Conservation (phyloP, 2,797 vertebrate species). For the Acanthornis magna region DNA sequence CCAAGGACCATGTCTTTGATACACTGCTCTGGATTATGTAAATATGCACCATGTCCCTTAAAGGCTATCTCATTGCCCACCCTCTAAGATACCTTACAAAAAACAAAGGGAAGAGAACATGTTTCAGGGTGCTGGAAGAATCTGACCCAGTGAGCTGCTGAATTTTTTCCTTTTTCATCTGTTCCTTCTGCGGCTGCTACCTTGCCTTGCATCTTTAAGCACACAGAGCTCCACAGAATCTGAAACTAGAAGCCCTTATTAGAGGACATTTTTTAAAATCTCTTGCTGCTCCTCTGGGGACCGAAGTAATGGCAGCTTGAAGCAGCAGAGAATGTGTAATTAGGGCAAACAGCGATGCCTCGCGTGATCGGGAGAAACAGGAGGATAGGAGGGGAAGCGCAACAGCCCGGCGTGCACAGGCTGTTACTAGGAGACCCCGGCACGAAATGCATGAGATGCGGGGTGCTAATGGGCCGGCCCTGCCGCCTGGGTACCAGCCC, state of each 20-base stretch:
- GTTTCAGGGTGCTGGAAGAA: conserved; percentile 9
- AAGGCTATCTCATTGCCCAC: not conserved
- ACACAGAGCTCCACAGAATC: conserved; percentile 68
- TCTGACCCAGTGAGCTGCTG: not conserved
- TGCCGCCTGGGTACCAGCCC: conserved; percentile 81
- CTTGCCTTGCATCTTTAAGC: conserved; percentile 61
- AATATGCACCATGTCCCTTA: not conserved
- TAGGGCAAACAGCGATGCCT: conserved; percentile 75
- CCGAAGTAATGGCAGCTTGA: conserved; percentile 75
- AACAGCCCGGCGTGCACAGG: conserved; percentile 66
- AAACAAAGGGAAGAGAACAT: not conserved
- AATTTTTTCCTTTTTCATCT: conserved; percentile 13
- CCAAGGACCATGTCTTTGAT: not conserved
- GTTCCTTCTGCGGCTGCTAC: not conserved
- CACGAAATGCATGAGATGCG: conserved; percentile 80
- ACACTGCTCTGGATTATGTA: not conserved
- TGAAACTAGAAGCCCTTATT: conserved; percentile 75
- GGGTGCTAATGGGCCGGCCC: conserved; percentile 86
- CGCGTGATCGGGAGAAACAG: conserved; percentile 65
- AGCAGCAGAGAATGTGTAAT: conserved; percentile 77
- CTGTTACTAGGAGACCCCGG: conserved; percentile 90
- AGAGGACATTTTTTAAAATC: conserved; percentile 66
- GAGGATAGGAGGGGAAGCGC: conserved; percentile 66
- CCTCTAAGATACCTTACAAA: not conserved
- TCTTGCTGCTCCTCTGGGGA: conserved; percentile 73